These are phyloP conservation scores for Sebastes minor DNA, from an alignment of 2,797 vertebrate species.

Conservation along the genomic window DNA sequence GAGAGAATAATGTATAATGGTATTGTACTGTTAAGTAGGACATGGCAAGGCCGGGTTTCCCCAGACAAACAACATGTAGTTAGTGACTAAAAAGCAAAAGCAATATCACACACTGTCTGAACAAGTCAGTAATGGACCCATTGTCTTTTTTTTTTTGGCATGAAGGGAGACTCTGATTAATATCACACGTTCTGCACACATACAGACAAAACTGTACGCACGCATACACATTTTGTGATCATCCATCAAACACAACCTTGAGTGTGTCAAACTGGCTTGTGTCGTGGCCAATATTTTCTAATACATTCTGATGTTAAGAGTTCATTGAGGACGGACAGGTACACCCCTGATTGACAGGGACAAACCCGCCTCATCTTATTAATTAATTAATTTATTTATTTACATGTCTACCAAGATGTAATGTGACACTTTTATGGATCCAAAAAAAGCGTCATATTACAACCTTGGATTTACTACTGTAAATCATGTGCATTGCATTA, in stretches of 20 bases:
- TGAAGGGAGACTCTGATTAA: not conserved
- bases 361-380: not conserved
- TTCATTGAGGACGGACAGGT: conserved; percentile 21
- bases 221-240: conserved; percentile 20
- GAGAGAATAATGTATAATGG: conserved; percentile 9
- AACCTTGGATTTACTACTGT: conserved; percentile 20
- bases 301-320: conserved; percentile 14
- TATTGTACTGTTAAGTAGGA: not conserved
- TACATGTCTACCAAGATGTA: conserved; percentile 1
- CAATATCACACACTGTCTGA: not conserved
- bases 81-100: not conserved
- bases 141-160: not conserved
- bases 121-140: not conserved
- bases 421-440: conserved; percentile 50
- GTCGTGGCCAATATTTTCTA: not conserved
- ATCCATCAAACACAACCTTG: conserved; percentile 44
- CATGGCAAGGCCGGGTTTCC: not conserved
- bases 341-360: not conserved
- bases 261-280: conserved; percentile 12
- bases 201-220: not conserved
- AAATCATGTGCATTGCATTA: conserved; percentile 43
- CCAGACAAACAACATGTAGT: not conserved
- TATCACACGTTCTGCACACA: not conserved
- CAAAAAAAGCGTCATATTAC: conserved; percentile 5
- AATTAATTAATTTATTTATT: conserved; percentile 28